phyloP scores from a whole-genome alignment of 64 coral and sea anemone species.

The Orbicella faveolata region DNA sequence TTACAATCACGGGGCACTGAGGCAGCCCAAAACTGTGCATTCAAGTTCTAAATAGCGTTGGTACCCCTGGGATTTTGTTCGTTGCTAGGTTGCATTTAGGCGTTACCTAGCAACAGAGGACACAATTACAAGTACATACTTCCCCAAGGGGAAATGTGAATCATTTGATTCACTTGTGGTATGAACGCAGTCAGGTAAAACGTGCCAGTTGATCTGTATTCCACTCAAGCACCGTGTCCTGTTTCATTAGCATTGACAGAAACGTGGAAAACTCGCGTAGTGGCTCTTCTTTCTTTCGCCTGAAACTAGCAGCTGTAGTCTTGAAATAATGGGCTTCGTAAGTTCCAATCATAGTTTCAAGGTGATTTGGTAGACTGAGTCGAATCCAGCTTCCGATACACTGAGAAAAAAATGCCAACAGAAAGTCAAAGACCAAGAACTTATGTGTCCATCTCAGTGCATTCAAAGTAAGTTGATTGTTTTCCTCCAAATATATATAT shows the following conservation, averaged over 20 bases:
- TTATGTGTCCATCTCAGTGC: background rate
- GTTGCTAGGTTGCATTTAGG: background rate
- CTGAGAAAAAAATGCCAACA: background rate
- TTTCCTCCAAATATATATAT: background rate
- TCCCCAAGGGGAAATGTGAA: background rate
- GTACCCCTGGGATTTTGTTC: background rate
- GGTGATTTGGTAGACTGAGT: background rate
- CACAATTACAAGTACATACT: background rate
- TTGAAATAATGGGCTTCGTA: background rate
- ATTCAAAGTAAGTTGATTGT: background rate
- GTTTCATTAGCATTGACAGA: background rate
- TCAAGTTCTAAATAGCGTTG: background rate
- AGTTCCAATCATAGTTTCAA: background rate
- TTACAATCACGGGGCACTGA: background rate
- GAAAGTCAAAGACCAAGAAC: background rate
- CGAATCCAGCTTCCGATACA: background rate
- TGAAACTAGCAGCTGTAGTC: background rate
- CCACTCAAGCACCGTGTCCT: background rate
- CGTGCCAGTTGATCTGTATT: background rate
- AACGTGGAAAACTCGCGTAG: background rate
- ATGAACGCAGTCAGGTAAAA: background rate
- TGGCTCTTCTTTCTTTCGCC: background rate
- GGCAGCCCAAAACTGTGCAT: background rate
- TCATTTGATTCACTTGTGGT: background rate
- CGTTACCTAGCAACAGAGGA: background rate